These are phyloP conservation scores for Lymantria monacha DNA, from an alignment of 2,888 invertebrate genomes.

Conservation along the genomic window DNA sequence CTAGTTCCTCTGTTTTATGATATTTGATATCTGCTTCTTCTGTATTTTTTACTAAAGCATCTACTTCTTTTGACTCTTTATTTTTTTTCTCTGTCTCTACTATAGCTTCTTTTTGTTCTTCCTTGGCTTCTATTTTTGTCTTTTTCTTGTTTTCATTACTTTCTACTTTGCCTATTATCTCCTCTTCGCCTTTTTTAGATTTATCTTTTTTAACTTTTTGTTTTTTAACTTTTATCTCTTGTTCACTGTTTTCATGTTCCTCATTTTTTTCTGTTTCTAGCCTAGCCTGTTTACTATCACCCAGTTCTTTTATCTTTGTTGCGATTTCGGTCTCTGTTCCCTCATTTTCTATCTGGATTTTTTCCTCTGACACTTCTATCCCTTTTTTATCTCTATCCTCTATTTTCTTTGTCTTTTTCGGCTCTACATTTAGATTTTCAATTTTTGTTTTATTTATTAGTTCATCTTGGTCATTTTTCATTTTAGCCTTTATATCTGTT, in stretches of 20 bases:
- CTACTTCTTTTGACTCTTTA: neutral
- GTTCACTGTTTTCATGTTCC: neutral
- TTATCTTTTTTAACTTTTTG: neutral
- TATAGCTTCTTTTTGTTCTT: neutral
- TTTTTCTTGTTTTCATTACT: neutral
- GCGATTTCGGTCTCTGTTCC: slow-evolving; percentile 10
- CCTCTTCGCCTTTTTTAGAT: neutral
- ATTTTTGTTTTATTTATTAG: neutral
- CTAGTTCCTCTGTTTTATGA: neutral
- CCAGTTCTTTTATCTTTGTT: neutral
- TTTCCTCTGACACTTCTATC: slow-evolving; percentile 10
- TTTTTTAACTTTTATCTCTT: neutral
- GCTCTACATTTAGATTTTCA: neutral
- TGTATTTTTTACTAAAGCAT: neutral
- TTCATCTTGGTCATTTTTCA: neutral
- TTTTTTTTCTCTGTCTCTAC: neutral
- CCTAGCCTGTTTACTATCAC: neutral
- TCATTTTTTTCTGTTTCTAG: neutral
- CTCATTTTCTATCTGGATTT: slow-evolving; percentile 13
- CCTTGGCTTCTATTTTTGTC: neutral
- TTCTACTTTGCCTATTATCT: neutral
- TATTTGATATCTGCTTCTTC: neutral
- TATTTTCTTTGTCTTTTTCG: neutral
- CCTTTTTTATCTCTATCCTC: slow-evolving; percentile 9
- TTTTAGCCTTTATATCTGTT: slow-evolving; percentile 4